phyloP scores from a whole-genome alignment of 2,888 invertebrate species.

The Tricholauxania praeusta region DNA sequence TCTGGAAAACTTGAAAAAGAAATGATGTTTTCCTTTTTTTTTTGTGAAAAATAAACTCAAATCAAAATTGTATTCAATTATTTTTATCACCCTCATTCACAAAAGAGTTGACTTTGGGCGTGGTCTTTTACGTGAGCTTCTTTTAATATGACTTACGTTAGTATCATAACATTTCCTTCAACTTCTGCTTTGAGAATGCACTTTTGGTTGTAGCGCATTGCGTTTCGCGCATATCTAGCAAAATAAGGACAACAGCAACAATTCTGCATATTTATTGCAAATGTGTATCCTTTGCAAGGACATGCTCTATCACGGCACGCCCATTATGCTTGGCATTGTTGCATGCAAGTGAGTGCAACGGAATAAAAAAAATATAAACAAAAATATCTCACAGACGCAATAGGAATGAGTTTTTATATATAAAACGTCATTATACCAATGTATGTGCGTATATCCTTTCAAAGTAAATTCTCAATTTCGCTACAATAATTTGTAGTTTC shows the following conservation, averaged over 20 bases:
- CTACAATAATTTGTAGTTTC: too few relatives aligned
- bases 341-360: slow-evolving; percentile 18
- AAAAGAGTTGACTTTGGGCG: too few relatives aligned
- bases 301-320: slow-evolving; percentile 14
- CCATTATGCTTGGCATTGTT: not conserved
- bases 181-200: not conserved
- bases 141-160: not conserved
- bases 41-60: too few relatives aligned
- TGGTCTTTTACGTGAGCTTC: too few relatives aligned
- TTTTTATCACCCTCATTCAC: too few relatives aligned
- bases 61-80: too few relatives aligned
- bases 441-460: not conserved
- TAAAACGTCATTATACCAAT: not conserved
- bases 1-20: slow-evolving; percentile 11
- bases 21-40: too few relatives aligned
- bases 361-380: not conserved
- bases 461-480: not conserved
- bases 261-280: slow-evolving; percentile 23
- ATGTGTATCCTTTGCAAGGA: slow-evolving; percentile 18
- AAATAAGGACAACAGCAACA: not conserved
- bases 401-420: not conserved
- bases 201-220: slow-evolving; percentile 21
- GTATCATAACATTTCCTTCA: not conserved
- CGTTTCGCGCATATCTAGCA: slow-evolving; percentile 26
- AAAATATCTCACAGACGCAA: slow-evolving; percentile 19